Conservation (phyloP, 2,797 vertebrate genomes). For the Onychomys arenicola region DNA sequence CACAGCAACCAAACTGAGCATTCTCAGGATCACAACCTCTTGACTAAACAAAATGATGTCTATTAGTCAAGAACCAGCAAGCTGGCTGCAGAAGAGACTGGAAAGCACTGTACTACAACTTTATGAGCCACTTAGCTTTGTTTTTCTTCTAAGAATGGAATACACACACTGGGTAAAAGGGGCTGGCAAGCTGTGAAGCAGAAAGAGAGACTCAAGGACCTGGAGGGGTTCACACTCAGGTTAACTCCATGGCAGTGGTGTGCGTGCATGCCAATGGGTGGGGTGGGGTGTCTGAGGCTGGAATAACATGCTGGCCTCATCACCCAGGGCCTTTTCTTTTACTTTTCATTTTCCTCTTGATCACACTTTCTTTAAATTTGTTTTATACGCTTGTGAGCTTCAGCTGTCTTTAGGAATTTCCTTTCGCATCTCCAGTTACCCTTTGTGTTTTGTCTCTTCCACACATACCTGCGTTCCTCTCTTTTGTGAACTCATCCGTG, state of each 20-base stretch:
- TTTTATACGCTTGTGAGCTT: not conserved
- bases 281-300: not conserved
- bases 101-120: not conserved
- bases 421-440: not conserved
- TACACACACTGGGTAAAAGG: not conserved
- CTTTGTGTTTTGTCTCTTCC: not conserved
- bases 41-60: not conserved
- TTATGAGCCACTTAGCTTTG: not conserved
- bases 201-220: not conserved
- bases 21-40: not conserved
- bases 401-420: constrained; percentile 8
- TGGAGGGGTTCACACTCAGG: not conserved
- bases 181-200: not conserved
- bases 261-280: not conserved
- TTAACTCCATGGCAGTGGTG: not conserved
- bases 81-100: not conserved
- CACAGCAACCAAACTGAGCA: not conserved
- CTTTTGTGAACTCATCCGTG: not conserved
- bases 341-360: not conserved
- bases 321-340: not conserved
- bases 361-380: not conserved
- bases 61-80: not conserved
- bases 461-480: not conserved
- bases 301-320: not conserved
- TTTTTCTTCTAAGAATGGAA: constrained; percentile 25